Evolutionary conservation across 2,113 vertebrate species (phyloP), one percentile per base, ranked within the genome.

Genomic region (Pyrgilauda ruficollis): DNA sequence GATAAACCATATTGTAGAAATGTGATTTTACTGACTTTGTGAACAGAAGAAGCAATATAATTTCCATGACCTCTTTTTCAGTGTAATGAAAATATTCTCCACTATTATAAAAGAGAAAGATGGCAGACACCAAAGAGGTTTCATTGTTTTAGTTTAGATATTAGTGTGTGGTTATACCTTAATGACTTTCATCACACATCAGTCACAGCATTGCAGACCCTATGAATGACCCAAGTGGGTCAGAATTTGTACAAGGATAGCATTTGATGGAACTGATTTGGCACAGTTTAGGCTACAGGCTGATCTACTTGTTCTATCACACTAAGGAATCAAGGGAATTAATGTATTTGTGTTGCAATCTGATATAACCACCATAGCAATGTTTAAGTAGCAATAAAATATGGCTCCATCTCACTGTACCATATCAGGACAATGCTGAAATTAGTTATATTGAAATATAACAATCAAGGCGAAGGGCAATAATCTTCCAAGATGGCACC

Each of bases 71-170:
- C 33, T 78, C 78, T 90, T 76, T 84, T 95, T 76, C 78, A 56
- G 27, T 39, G 31, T 91, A 93, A 94, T 68, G 56, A 84, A 91
- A 92, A 95, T 28, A 19, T 88, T 80, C 61, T 89, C 80, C 87
- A 77, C 96, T 55, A 91, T 83, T 49, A 90, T 88, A 87, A 92
- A 89, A 69, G 90, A 80, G 89, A 61, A 95, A 96, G 78, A 86
- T 94, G 83, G 83, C 80, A 94, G 52, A 28, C 70, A 94, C 50
- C 76, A 59, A 92, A 94, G 52, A 86, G 50, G 49, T 76, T 94
- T 95, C 28, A 20, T 35, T 90, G 62, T 46, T 85, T 84, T 47
- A 67, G 39, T 72, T 92, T 58, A 93, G 59, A 94, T 58, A 88
- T 93, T 81, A 73, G 50, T 47, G 55, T 90, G 88, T 94, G 83